phyloP scores from a whole-genome alignment of 2,797 vertebrate genomes.

The Pygocentrus nattereri region DNA sequence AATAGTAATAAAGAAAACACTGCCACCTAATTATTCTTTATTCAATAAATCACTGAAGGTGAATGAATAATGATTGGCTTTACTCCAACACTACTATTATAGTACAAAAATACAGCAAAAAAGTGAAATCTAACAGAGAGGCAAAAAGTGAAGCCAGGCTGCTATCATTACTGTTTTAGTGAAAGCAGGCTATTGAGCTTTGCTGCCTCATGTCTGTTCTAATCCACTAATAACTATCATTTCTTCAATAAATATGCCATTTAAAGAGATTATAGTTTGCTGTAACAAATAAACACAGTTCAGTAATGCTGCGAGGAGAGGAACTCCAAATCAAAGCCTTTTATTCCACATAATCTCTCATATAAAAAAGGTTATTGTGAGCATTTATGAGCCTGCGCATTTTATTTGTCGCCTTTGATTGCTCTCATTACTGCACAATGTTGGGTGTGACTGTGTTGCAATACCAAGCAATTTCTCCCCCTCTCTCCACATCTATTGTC shows the following conservation, averaged over 20 bases:
- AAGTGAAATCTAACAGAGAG: slow-evolving; percentile 1
- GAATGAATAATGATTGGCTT: background rate
- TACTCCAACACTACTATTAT: too few species aligned
- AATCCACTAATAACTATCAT: slow-evolving; percentile 45
- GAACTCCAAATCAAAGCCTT: slow-evolving; percentile 42
- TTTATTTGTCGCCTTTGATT: slow-evolving; percentile 52
- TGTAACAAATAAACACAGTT: slow-evolving; percentile 41
- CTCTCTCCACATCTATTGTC: slow-evolving; percentile 26
- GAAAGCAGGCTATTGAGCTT: slow-evolving; percentile 24
- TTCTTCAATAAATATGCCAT: slow-evolving; percentile 43
- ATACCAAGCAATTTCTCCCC: slow-evolving; percentile 18
- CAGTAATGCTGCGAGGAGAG: slow-evolving; percentile 26
- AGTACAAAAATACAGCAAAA: background rate
- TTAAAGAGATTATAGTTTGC: slow-evolving; percentile 40
- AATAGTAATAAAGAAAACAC: too few species aligned
- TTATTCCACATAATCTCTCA: slow-evolving; percentile 36
- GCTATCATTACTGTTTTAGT: slow-evolving; percentile 12
- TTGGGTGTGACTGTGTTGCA: slow-evolving; percentile 34
- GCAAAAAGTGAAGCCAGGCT: slow-evolving; percentile 7
- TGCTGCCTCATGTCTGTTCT: slow-evolving; percentile 34
- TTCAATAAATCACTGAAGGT: background rate
- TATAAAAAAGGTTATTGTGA: slow-evolving; percentile 49
- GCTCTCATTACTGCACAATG: slow-evolving; percentile 38
- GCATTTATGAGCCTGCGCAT: slow-evolving; percentile 38
- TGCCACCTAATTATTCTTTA: background rate